Conservation (phyloP, 2,888 invertebrate species). For the Heterodera filipjevi region DNA sequence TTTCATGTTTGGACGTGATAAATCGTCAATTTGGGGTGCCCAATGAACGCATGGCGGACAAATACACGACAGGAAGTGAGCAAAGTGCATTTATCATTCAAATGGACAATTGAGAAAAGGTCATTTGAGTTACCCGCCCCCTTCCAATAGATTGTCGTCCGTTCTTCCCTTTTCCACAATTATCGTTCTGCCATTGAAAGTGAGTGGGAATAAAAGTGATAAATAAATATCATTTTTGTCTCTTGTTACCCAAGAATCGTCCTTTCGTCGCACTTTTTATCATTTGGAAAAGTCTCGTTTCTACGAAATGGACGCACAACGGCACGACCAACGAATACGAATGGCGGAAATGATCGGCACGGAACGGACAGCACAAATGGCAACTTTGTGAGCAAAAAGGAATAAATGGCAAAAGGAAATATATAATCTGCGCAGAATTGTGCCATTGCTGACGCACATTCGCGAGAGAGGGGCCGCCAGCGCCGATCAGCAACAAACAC, state of each 20-base stretch:
- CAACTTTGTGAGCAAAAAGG: conserved; percentile 4
- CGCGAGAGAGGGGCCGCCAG: neutral
- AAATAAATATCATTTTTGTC: neutral
- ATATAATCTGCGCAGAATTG: neutral
- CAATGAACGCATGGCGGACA: conserved; percentile 25
- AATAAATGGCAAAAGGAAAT: neutral
- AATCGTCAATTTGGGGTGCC: conserved; percentile 7
- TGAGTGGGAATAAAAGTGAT: neutral
- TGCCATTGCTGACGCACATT: neutral
- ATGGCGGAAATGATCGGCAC: conserved; percentile 4
- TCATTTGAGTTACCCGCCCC: neutral
- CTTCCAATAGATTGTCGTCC: conserved; percentile 22
- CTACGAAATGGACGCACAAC: conserved; percentile 11
- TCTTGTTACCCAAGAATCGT: neutral
- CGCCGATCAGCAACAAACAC: neutral
- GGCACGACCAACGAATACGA: neutral
- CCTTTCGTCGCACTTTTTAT: conserved; percentile 17
- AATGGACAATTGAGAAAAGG: no score
- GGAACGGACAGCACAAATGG: conserved; percentile 19
- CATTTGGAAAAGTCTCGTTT: conserved; percentile 32
- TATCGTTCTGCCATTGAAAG: conserved; percentile 24
- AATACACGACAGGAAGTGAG: conserved; percentile 20
- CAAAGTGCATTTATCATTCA: neutral
- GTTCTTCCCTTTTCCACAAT: conserved; percentile 32
- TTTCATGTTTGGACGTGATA: conserved; percentile 30